Percentiles rank a stretch among this genome's conserved stretches.
Conservation (phyloP, 2,797 vertebrate species). For the Sebastes reedi region DNA sequence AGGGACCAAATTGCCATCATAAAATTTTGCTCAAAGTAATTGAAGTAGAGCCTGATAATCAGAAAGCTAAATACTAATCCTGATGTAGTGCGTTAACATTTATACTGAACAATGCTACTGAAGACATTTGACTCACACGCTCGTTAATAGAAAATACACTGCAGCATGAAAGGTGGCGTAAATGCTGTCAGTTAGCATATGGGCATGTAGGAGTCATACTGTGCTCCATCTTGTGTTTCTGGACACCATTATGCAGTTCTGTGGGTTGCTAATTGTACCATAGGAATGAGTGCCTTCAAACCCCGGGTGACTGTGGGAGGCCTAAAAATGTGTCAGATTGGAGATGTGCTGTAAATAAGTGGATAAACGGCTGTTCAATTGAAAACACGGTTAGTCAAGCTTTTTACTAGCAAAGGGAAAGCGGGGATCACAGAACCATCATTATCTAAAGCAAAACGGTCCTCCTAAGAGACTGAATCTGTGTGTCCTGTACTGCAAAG, state of each 20-base stretch:
- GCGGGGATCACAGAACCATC: not conserved
- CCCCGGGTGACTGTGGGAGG: slow-evolving; percentile 58
- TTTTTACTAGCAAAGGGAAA: slow-evolving; percentile 34
- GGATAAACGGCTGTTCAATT: slow-evolving; percentile 42
- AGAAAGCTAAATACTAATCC: slow-evolving; percentile 16
- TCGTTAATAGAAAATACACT: slow-evolving; percentile 33
- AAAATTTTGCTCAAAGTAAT: not conserved
- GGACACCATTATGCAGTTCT: slow-evolving; percentile 67
- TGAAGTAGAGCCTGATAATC: not conserved
- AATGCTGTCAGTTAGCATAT: slow-evolving; percentile 56
- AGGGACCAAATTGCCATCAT: not conserved
- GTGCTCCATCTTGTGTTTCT: slow-evolving; percentile 66
- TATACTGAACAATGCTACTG: not conserved
- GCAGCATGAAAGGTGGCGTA: slow-evolving; percentile 31
- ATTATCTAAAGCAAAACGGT: slow-evolving; percentile 5
- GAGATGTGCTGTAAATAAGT: slow-evolving; percentile 64
- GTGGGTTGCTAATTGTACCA: slow-evolving; percentile 74
- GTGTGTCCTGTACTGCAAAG: not conserved
- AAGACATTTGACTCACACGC: slow-evolving; percentile 31
- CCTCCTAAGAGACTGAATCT: not conserved
- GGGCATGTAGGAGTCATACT: slow-evolving; percentile 66
- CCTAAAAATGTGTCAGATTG: slow-evolving; percentile 58
- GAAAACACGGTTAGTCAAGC: slow-evolving; percentile 31
- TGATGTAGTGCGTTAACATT: not conserved
- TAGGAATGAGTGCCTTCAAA: slow-evolving; percentile 64